Evolutionary conservation across 1,140 invertebrate species (phyloP).

Genomic region (Drosophila murphyi): DNA sequence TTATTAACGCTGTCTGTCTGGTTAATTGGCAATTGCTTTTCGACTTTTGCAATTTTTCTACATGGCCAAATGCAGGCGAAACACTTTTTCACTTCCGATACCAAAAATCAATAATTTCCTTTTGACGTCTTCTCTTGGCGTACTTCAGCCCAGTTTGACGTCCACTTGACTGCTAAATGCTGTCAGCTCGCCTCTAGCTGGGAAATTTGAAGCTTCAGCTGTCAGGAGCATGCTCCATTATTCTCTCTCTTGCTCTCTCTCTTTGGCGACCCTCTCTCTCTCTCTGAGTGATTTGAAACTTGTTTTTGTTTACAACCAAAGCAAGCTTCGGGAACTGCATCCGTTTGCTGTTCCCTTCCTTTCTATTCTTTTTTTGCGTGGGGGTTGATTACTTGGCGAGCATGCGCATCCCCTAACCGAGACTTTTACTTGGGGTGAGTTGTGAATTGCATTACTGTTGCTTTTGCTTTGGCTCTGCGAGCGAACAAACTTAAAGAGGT

Average conservation of each 20-base stretch:
- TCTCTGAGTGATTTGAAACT: constrained; percentile 42
- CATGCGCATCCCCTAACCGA: constrained; percentile 52
- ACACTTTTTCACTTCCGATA: constrained; percentile 69
- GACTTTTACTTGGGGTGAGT: constrained; percentile 31
- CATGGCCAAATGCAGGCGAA: constrained; percentile 12
- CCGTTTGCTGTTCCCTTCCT: constrained; percentile 7
- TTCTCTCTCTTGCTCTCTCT: constrained; percentile 25
- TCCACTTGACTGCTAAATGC: constrained; percentile 59
- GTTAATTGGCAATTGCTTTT: neutral
- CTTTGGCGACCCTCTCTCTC: constrained; percentile 14
- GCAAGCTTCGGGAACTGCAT: constrained; percentile 27
- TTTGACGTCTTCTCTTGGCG: constrained; percentile 44
- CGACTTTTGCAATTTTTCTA: constrained; percentile 15
- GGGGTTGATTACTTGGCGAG: constrained; percentile 58
- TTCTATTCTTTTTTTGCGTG: neutral
- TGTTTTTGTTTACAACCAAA: constrained; percentile 77
- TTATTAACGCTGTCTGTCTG: neutral
- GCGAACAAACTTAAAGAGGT: neutral
- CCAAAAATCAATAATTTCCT: constrained; percentile 84
- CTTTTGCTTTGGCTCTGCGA: constrained; percentile 13
- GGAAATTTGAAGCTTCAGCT: constrained; percentile 62
- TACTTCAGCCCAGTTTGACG: constrained; percentile 57
- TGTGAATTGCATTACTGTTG: constrained; percentile 64
- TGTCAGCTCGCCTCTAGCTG: constrained; percentile 23
- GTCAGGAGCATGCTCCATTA: constrained; percentile 52